Evolutionary conservation across 1,140 invertebrate species (phyloP).

Genomic region (Latrodectus geometricus): DNA sequence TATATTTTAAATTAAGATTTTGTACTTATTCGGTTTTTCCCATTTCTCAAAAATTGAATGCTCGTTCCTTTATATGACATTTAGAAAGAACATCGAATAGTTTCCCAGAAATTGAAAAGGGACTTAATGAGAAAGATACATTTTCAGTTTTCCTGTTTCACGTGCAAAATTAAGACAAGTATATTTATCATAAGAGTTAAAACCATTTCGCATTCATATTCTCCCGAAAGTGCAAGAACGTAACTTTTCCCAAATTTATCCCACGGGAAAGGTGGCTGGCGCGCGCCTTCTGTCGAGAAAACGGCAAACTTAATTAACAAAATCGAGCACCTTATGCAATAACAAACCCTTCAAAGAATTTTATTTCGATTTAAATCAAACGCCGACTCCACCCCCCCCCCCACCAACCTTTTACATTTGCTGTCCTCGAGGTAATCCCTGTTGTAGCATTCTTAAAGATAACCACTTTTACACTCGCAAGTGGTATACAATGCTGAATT

Average conservation of each 20-base stretch:
- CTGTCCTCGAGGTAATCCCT: background rate
- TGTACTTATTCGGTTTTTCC: too few species aligned
- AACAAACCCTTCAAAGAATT: slow-evolving; percentile 6
- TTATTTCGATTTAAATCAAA: slow-evolving; percentile 8
- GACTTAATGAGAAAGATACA: too few species aligned
- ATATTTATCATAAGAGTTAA: background rate
- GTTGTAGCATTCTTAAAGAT: slow-evolving; percentile 3
- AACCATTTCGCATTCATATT: background rate
- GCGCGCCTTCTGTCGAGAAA: too few species aligned
- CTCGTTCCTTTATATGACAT: too few species aligned
- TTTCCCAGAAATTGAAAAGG: too few species aligned
- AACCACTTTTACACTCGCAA: background rate
- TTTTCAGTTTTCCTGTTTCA: background rate
- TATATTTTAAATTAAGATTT: too few species aligned
- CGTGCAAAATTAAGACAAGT: background rate
- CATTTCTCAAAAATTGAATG: too few species aligned
- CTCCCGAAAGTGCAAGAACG: background rate
- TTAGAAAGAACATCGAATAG: too few species aligned
- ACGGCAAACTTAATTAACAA: slow-evolving; percentile 23
- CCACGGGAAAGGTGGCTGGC: background rate
- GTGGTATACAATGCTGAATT: slow-evolving; percentile 6
- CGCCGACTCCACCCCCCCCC: background rate
- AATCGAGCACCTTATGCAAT: slow-evolving; percentile 4
- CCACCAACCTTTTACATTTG: background rate
- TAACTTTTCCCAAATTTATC: background rate